phyloP scores from a whole-genome alignment of 30 jellyfish, hydroid and myxozoan species.

The Mastigias papua region DNA sequence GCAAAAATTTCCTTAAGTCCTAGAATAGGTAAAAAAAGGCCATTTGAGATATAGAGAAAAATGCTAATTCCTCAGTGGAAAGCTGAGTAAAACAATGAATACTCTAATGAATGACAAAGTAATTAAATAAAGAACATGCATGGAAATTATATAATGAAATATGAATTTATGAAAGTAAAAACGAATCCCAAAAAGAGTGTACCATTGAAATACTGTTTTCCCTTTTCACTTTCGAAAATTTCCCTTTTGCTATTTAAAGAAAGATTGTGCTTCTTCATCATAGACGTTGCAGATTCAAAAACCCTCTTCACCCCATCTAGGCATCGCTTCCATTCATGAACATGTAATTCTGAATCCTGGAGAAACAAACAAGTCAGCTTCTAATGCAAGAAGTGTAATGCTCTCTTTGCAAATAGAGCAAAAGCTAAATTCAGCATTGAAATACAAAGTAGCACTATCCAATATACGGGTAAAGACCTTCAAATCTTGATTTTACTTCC shows the following conservation, averaged over 20 bases:
- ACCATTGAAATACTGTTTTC: constrained; percentile 55
- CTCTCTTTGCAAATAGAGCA: too few relatives aligned
- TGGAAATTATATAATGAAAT: too few relatives aligned
- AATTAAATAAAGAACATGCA: too few relatives aligned
- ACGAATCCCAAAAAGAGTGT: background rate
- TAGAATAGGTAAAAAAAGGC: background rate
- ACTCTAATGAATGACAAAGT: too few relatives aligned
- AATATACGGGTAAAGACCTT: too few relatives aligned
- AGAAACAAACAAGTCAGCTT: background rate
- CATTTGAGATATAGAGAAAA: background rate
- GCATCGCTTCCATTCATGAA: constrained; percentile 65
- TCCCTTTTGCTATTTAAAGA: constrained; percentile 40
- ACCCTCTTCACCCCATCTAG: constrained; percentile 26
- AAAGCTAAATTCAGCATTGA: too few relatives aligned
- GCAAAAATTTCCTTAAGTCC: constrained; percentile 59
- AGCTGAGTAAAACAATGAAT: too few relatives aligned
- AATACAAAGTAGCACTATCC: too few relatives aligned
- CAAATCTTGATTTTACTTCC: too few relatives aligned
- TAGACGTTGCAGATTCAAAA: constrained; percentile 30
- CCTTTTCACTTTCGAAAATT: constrained; percentile 60
- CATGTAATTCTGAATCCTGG: constrained; percentile 58
- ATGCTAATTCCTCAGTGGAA: background rate
- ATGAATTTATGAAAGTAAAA: too few relatives aligned
- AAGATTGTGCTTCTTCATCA: constrained; percentile 34
- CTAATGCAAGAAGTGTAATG: background rate